These are phyloP conservation scores for Cheilosia soror DNA, from an alignment of 2,888 invertebrate species.

Conservation along the genomic window DNA sequence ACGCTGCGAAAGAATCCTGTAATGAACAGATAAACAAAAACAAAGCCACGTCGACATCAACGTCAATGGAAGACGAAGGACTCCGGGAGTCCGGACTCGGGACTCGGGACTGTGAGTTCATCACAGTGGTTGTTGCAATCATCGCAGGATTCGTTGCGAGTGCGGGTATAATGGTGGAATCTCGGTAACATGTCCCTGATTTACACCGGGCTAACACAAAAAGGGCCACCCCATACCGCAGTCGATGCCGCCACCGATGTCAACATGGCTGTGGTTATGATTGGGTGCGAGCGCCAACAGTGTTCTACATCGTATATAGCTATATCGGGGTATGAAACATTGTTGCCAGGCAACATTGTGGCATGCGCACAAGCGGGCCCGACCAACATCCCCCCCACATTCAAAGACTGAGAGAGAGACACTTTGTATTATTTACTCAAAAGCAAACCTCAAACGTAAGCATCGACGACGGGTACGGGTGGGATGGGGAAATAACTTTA, in stretches of 20 bases:
- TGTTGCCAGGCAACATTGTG: conserved; percentile 73
- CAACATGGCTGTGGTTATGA: conserved; percentile 67
- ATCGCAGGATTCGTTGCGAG: conserved; percentile 55
- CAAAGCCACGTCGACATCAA: conserved; percentile 71
- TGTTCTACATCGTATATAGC: conserved; percentile 11
- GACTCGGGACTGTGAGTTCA: conserved; percentile 37
- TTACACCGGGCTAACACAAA: conserved; percentile 67
- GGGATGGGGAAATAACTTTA: conserved; percentile 30
- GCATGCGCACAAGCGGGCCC: conserved; percentile 55
- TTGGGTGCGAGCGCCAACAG: conserved; percentile 43
- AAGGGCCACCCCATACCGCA: conserved; percentile 31
- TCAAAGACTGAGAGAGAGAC: neutral
- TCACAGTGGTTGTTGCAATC: conserved; percentile 70
- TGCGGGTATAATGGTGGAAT: conserved; percentile 43
- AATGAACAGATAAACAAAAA: conserved; percentile 75
- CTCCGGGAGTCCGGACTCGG: conserved; percentile 27
- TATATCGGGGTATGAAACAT: conserved; percentile 61
- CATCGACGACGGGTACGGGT: neutral
- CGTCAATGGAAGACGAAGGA: conserved; percentile 49
- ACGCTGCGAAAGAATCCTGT: conserved; percentile 58
- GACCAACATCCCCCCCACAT: neutral
- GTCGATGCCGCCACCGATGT: conserved; percentile 52
- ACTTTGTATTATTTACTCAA: conserved; percentile 64
- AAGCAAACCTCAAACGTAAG: conserved; percentile 45
- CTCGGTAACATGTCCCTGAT: conserved; percentile 74